phyloP scores from a whole-genome alignment of 2,113 vertebrate species.

The Ictalurus furcatus region DNA sequence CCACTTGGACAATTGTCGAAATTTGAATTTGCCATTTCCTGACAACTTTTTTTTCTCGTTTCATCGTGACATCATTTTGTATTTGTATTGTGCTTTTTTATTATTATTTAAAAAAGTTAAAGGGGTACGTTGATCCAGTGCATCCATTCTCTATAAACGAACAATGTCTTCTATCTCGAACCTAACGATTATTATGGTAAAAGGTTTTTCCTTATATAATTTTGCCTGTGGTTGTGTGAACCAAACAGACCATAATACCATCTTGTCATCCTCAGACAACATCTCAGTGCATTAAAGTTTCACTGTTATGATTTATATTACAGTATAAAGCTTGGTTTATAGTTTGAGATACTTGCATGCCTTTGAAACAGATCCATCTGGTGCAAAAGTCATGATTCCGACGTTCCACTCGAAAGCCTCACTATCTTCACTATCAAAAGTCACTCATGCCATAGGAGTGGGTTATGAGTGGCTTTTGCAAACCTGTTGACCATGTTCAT shows the following conservation, averaged over 20 bases:
- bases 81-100: no score
- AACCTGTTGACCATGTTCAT: slow-evolving; percentile 58
- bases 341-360: not conserved
- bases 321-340: not conserved
- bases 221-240: not conserved
- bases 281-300: not conserved
- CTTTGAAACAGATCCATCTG: not conserved
- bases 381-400: not conserved
- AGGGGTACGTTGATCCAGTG: not conserved
- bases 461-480: slow-evolving; percentile 48
- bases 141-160: not conserved
- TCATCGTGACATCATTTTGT: no score
- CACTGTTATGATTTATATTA: not conserved
- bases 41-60: no score
- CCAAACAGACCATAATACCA: slow-evolving; percentile 2
- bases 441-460: slow-evolving; percentile 36
- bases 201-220: not conserved
- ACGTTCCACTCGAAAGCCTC: not conserved
- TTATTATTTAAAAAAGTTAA: not conserved
- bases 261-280: not conserved
- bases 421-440: slow-evolving; percentile 11
- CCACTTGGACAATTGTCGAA: no score
- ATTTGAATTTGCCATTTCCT: no score
- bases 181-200: not conserved
- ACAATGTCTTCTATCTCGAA: not conserved